A percentile compares a stretch with the other conserved stretches of the same genome.
These are phyloP conservation scores for Rhimphoctona megacephalus DNA, from an alignment of 2,888 invertebrate species.

Conservation along the genomic window DNA sequence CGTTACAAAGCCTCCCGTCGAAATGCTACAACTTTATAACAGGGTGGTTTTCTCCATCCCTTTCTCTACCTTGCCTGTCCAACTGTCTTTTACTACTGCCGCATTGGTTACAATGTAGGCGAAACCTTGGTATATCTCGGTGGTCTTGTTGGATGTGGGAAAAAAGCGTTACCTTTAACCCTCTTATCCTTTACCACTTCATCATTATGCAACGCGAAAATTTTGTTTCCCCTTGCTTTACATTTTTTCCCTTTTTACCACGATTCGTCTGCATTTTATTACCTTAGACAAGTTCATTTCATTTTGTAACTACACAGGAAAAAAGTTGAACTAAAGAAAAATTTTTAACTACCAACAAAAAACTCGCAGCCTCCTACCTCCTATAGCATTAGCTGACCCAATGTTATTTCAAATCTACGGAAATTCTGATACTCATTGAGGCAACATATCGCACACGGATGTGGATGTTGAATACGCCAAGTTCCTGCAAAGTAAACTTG, in stretches of 20 bases:
- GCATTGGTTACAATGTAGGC: conserved; percentile 45
- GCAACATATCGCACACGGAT: conserved; percentile 29
- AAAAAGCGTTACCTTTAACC: background rate
- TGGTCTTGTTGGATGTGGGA: background rate
- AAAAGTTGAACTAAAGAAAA: background rate
- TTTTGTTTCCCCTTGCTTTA: background rate
- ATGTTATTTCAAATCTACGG: conserved; percentile 26
- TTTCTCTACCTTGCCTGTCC: background rate
- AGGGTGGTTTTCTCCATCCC: background rate
- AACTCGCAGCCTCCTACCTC: background rate
- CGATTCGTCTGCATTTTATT: background rate
- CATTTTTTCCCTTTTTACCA: background rate
- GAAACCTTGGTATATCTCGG: conserved; percentile 19
- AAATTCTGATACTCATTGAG: conserved; percentile 41
- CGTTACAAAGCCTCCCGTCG: conserved; percentile 33
- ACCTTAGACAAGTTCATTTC: background rate
- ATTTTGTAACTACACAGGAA: background rate
- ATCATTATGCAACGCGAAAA: background rate
- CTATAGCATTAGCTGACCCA: background rate
- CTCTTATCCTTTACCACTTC: background rate
- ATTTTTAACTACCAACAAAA: background rate
- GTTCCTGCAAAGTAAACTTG: conserved; percentile 82
- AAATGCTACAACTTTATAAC: conserved; percentile 55
- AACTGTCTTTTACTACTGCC: conserved; percentile 61
- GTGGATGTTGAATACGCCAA: conserved; percentile 63